Conservation (phyloP, 2,888 invertebrate genomes). For the Leuctra nigra region DNA sequence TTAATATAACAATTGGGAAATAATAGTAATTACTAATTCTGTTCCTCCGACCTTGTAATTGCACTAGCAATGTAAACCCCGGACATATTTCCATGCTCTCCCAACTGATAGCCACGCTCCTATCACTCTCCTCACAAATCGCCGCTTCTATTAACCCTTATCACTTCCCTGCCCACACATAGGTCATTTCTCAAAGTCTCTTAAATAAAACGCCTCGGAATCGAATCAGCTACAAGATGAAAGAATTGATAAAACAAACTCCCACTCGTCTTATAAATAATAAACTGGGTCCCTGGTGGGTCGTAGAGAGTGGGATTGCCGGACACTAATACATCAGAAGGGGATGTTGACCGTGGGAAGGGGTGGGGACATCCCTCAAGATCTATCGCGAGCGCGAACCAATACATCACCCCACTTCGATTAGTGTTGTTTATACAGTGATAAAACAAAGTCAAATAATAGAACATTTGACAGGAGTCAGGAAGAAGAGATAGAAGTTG, state of each 20-base stretch:
- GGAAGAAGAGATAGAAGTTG: too few species aligned
- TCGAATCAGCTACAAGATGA: slow-evolving; percentile 5
- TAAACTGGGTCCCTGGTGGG: not conserved
- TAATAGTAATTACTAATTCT: too few species aligned
- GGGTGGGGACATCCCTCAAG: not conserved
- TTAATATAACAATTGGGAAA: too few species aligned
- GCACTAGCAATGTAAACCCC: too few species aligned
- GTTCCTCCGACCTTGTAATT: too few species aligned
- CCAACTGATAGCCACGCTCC: too few species aligned
- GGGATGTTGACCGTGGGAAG: not conserved
- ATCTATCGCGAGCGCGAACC: not conserved
- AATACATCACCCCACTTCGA: not conserved
- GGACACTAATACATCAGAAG: not conserved
- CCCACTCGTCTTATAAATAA: slow-evolving; percentile 12
- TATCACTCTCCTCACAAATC: too few species aligned
- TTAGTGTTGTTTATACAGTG: slow-evolving; percentile 6
- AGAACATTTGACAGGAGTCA: too few species aligned
- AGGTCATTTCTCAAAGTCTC: too few species aligned
- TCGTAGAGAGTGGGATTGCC: not conserved
- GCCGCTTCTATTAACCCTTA: too few species aligned
- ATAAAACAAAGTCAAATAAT: slow-evolving; percentile 6
- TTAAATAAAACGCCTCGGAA: not conserved
- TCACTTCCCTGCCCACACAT: too few species aligned
- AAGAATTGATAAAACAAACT: slow-evolving; percentile 21
- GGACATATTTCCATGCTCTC: too few species aligned